Conservation (phyloP, 2,888 invertebrate species). For the Spilarctia lutea region DNA sequence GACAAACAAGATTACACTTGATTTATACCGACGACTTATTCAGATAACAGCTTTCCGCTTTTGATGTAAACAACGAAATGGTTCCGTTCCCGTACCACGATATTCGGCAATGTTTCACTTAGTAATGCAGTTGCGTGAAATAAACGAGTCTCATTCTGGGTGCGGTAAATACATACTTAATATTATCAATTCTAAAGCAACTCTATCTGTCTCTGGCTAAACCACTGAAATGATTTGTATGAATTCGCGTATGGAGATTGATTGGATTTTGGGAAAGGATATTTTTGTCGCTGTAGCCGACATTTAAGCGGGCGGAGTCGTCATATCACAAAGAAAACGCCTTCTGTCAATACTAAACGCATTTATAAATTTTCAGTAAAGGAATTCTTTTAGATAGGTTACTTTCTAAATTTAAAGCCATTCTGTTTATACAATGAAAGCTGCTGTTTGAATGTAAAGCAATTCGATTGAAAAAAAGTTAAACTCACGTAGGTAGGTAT, state of each 20-base stretch:
- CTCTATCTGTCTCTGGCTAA: too few relatives aligned
- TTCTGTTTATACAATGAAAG: background rate
- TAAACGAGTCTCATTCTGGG: background rate
- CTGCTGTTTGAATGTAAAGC: background rate
- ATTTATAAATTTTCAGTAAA: background rate
- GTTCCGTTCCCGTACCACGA: conserved; percentile 34
- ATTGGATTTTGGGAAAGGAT: too few relatives aligned
- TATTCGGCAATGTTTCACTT: background rate
- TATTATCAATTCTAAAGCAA: too few relatives aligned
- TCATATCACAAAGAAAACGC: background rate
- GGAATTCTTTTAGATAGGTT: too few relatives aligned
- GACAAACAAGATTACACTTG: conserved; percentile 74
- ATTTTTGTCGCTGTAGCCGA: too few relatives aligned
- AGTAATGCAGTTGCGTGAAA: conserved; percentile 2
- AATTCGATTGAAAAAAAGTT: background rate
- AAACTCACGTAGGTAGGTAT: background rate
- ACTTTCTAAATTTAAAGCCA: too few relatives aligned
- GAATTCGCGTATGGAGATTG: too few relatives aligned
- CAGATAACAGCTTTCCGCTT: conserved; percentile 74
- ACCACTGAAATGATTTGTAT: too few relatives aligned
- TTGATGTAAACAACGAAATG: conserved; percentile 74
- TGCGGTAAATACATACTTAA: background rate
- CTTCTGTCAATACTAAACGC: background rate
- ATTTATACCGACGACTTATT: conserved; percentile 73
- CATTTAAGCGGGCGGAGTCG: too few relatives aligned